Evolutionary conservation across 2,888 invertebrate genomes (phyloP).

Genomic region (Mallateleia sp.): DNA sequence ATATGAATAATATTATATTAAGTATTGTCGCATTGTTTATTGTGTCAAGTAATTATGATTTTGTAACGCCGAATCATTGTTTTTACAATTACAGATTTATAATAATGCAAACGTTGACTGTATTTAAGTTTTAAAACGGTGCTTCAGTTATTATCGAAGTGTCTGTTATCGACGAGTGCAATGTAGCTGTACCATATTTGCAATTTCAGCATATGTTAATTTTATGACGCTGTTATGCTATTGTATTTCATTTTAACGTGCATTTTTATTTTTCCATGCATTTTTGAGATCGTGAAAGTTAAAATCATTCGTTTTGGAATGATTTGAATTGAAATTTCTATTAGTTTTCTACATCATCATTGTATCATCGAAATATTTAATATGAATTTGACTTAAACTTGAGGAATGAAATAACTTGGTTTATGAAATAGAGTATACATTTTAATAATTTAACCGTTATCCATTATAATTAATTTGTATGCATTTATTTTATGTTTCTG

Average conservation of each 20-base stretch:
- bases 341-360: neutral
- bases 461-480: neutral
- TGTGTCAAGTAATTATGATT: conserved; percentile 21
- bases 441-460: no score
- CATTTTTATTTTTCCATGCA: conserved; percentile 58
- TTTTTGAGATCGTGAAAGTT: neutral
- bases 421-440: no score
- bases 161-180: conserved; percentile 31
- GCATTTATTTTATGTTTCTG: neutral
- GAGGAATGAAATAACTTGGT: no score
- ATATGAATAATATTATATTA: conserved; percentile 15
- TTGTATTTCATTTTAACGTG: conserved; percentile 42
- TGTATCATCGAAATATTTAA: no score
- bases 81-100: conserved; percentile 29
- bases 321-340: neutral
- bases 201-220: conserved; percentile 42
- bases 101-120: conserved; percentile 38
- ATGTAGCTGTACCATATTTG: conserved; percentile 38
- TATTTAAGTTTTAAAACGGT: conserved; percentile 28
- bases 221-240: conserved; percentile 18
- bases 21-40: conserved; percentile 14
- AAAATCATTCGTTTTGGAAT: neutral
- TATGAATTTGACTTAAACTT: no score
- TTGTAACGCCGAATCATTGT: conserved; percentile 16
- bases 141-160: conserved; percentile 35